Conservation (phyloP, 1,140 invertebrate genomes). For the Apis laboriosa region DNA sequence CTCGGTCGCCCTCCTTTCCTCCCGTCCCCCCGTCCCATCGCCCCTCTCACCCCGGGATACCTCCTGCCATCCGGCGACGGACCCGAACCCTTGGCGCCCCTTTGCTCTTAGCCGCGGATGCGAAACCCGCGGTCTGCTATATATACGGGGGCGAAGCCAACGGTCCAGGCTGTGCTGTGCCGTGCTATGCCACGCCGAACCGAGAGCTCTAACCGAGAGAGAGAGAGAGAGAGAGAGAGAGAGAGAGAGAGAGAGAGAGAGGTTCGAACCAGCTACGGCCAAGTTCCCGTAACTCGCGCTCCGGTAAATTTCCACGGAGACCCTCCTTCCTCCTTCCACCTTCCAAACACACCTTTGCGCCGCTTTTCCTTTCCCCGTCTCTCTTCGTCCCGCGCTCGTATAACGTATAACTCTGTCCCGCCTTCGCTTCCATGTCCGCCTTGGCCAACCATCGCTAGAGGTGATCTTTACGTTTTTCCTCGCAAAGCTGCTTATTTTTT, state of each 20-base stretch:
- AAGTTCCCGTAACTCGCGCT: constrained; percentile 70
- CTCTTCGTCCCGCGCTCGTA: constrained; percentile 23
- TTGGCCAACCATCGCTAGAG: background rate
- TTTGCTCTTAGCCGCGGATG: constrained; percentile 68
- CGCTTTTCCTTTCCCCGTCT: constrained; percentile 14
- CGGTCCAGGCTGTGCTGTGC: background rate
- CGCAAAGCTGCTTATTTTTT: background rate
- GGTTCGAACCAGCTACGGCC: constrained; percentile 55
- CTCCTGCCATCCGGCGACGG: constrained; percentile 70
- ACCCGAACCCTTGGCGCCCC: constrained; percentile 70
- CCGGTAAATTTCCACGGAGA: constrained; percentile 71
- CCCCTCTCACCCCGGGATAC: constrained; percentile 62
- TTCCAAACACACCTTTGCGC: constrained; percentile 26
- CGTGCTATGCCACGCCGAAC: no score
- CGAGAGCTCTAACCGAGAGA: background rate
- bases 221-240: no score
- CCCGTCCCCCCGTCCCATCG: constrained; percentile 58
- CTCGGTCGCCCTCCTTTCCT: constrained; percentile 59
- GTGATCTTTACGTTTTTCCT: constrained; percentile 23
- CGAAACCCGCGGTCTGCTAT: constrained; percentile 67
- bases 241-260: background rate
- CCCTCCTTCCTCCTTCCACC: constrained; percentile 44
- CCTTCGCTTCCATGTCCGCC: background rate
- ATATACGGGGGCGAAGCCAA: constrained; percentile 39
- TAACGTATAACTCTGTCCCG: background rate